Evolutionary conservation across 2,797 vertebrate species (phyloP).

Genomic region (Smutsia gigantea): DNA sequence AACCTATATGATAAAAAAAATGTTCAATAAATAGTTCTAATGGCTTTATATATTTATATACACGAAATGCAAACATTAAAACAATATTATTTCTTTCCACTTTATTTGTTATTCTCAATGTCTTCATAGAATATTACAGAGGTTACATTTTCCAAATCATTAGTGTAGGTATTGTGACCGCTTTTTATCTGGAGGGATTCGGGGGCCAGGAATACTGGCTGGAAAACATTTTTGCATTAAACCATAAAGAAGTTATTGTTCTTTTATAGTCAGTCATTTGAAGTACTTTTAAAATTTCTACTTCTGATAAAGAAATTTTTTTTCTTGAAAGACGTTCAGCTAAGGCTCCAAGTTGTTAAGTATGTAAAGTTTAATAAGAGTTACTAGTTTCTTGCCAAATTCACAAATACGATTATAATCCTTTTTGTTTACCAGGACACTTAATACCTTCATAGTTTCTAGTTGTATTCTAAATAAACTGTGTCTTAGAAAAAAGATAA

Average conservation of each 20-base stretch:
- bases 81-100: neutral
- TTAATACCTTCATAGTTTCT: neutral
- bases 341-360: neutral
- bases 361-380: neutral
- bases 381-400: neutral
- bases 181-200: neutral
- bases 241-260: neutral
- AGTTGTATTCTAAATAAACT: neutral
- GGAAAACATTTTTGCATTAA: neutral
- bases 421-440: neutral
- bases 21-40: neutral
- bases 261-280: neutral
- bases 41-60: neutral
- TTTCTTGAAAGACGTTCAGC: neutral
- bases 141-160: neutral
- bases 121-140: neutral
- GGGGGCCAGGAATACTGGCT: neutral
- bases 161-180: neutral
- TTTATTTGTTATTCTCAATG: neutral
- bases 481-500: neutral
- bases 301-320: constrained; percentile 6
- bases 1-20: neutral
- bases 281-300: neutral
- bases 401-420: neutral
- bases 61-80: neutral